Base-by-base conservation (phyloP, 2,888 invertebrate species). In the Eucera pruinosa region DNA sequence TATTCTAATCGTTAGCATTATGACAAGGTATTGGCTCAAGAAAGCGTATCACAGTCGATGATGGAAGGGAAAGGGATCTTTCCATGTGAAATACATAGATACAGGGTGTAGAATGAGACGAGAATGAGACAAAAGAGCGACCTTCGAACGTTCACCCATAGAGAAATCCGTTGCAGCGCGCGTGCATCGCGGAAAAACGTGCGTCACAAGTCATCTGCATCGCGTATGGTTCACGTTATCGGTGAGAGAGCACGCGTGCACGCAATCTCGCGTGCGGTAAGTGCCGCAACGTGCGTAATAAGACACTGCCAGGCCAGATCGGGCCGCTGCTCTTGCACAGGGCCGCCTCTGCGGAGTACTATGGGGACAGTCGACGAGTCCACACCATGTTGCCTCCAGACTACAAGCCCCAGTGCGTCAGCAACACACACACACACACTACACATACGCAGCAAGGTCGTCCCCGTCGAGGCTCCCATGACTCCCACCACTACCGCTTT, bases 211-310 rank as follows among this genome's bases (percentile, higher is more conserved):
- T 65, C 64, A 54, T 65, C 33, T 43, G 54, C 43, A 54, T 30
- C 57, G 55, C 50, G 50, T 36, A n/a, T n/a, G 23, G 43, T 54
- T 50, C 39, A 39, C 55, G 67, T 68, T 74, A 64, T 64, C 73
- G 50, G 70, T 25, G 39, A 11, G 60, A 20, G 39, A 60, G 66
- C 67, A 64, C 64, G 77, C 65, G 77, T 68, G 60, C 74, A 55
- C 67, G 57, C 75, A 52, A 57, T 33, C 52, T 41, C 66, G 81
- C 78, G 82, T 78, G 64, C 78, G 48, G 57, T 77, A 84, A 86
- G 83, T 73, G 84, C 76, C 74, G 86, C 84, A 78, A 81, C 87
- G 86, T 84, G 84, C 78, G 87, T 87, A 86, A 87, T 86, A 86
- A 87, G 87, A 83, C 84, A 87, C 86, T 86, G 87, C 62, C 71